Percentiles rank a stretch among this genome's conserved stretches.
Conservation (phyloP, 2,888 invertebrate species). For the Calameuta pallipes region DNA sequence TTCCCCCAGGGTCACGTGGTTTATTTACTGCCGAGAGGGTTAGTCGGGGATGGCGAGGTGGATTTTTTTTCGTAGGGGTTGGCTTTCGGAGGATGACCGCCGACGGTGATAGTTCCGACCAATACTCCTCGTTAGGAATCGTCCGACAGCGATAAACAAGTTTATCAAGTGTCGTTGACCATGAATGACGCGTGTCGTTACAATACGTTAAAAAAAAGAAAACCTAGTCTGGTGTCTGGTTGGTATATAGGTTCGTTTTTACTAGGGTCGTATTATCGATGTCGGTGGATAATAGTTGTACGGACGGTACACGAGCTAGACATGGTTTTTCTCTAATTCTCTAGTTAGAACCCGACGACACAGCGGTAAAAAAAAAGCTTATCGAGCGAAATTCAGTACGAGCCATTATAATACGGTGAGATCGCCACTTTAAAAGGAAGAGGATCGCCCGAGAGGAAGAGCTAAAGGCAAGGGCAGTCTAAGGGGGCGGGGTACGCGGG, state of each 20-base stretch:
- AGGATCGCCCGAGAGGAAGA: not conserved
- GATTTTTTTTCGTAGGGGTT: not conserved
- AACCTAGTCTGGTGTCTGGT: not conserved
- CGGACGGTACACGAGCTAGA: not conserved
- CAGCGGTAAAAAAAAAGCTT: not conserved
- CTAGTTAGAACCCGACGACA: not conserved
- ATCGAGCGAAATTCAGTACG: not conserved
- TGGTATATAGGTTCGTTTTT: too few relatives aligned
- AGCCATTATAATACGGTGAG: not conserved
- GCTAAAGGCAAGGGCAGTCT: not conserved
- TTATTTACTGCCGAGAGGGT: not conserved
- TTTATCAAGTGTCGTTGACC: constrained; percentile 5
- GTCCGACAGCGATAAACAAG: not conserved
- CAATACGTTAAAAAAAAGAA: not conserved
- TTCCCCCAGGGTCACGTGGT: not conserved
- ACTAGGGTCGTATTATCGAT: not conserved
- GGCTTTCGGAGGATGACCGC: not conserved
- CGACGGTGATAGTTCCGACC: not conserved
- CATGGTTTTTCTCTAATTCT: not conserved
- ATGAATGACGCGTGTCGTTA: not conserved
- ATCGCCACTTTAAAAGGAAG: not conserved
- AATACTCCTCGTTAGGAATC: not conserved
- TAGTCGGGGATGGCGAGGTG: not conserved
- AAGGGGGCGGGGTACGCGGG: not conserved
- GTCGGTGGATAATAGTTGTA: not conserved